These are phyloP conservation scores for Romanogobio albipinnatus DNA, from an alignment of 2,113 vertebrate species.

Conservation along the genomic window DNA sequence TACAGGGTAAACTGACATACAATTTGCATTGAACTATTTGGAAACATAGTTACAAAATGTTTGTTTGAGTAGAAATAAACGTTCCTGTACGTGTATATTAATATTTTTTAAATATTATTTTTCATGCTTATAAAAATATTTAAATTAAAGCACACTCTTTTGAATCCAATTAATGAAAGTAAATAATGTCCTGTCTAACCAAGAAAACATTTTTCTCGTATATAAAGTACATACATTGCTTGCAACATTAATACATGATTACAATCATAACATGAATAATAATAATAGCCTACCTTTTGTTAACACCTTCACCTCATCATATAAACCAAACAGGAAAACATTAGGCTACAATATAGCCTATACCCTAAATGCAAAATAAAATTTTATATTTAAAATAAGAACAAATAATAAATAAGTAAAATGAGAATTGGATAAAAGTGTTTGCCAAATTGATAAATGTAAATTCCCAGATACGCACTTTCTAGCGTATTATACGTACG, in stretches of 20 bases:
- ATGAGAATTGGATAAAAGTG: not conserved
- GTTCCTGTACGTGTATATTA: not conserved
- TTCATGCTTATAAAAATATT: not conserved
- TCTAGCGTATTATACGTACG: too few relatives aligned
- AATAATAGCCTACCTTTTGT: too few relatives aligned
- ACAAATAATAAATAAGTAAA: too few relatives aligned
- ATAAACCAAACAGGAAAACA: too few relatives aligned
- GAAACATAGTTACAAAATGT: not conserved
- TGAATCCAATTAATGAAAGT: not conserved
- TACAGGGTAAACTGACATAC: not conserved
- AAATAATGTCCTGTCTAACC: not conserved
- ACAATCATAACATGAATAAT: too few relatives aligned
- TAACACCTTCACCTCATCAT: too few relatives aligned
- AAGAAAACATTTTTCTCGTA: not conserved
- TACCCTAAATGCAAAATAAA: too few relatives aligned
- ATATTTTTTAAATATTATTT: not conserved
- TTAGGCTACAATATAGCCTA: too few relatives aligned
- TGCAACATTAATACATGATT: too few relatives aligned
- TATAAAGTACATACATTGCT: too few relatives aligned
- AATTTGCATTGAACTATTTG: not conserved
- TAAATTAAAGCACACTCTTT: not conserved
- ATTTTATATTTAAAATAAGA: too few relatives aligned
- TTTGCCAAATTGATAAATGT: not conserved
- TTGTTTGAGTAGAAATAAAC: not conserved
- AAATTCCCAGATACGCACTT: too few relatives aligned